Conservation (phyloP, 2,797 vertebrate genomes). For the Anolis apletophallus region DNA sequence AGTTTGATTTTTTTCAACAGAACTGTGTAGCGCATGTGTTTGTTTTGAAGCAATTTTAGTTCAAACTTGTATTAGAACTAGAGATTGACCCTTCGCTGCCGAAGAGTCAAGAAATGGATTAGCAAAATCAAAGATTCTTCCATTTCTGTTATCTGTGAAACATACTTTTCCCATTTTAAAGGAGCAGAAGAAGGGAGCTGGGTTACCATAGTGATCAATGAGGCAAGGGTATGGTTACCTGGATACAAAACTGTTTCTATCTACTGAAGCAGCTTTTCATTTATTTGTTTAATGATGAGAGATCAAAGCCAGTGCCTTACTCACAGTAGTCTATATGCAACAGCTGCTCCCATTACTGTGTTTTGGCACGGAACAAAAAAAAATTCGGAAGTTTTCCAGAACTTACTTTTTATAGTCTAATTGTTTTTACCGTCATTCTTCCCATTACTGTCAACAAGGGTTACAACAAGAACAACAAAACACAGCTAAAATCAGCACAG, state of each 20-base stretch:
- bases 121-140: conserved; percentile 64
- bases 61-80: conserved; percentile 30
- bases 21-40: conserved; percentile 37
- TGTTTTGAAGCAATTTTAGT: conserved; percentile 51
- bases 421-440: not conserved
- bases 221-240: conserved; percentile 70
- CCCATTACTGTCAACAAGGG: not conserved
- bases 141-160: conserved; percentile 52
- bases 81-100: conserved; percentile 51
- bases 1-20: conserved; percentile 30
- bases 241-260: conserved; percentile 66
- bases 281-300: conserved; percentile 65
- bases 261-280: conserved; percentile 36
- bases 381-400: not conserved
- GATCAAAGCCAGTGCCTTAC: conserved; percentile 56
- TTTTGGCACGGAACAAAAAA: not conserved
- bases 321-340: not conserved
- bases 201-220: conserved; percentile 77
- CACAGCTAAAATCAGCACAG: not conserved
- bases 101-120: conserved; percentile 49
- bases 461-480: not conserved
- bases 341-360: conserved; percentile 3
- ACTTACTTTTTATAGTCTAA: not conserved
- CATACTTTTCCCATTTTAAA: conserved; percentile 61
- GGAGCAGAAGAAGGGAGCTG: conserved; percentile 65